phyloP scores from a whole-genome alignment of 2,113 vertebrate species.

The Rhinichthys klamathensis region DNA sequence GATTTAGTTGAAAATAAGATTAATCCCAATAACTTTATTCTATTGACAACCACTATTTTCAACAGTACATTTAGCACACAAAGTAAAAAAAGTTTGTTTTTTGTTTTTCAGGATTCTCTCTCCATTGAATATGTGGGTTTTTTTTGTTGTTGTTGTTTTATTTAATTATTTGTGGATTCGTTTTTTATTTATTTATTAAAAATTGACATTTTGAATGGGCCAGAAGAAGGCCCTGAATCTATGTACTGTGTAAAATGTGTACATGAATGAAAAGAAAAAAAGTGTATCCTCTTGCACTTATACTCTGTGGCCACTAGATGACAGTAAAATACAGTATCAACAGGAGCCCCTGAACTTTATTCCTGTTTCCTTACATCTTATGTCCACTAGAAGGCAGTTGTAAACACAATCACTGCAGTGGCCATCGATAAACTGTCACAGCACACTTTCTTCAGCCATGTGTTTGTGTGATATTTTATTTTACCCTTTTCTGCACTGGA shows the following conservation, averaged over 20 bases:
- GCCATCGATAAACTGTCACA: not conserved
- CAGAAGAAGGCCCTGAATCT: too few species aligned
- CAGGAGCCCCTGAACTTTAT: not conserved
- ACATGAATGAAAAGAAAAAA: not conserved
- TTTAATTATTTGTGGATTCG: not conserved
- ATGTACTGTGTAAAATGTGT: not conserved
- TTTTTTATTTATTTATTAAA: too few species aligned
- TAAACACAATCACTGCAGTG: not conserved
- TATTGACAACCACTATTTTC: not conserved
- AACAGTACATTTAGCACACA: not conserved
- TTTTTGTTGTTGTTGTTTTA: not conserved
- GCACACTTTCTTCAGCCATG: not conserved
- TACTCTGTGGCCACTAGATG: not conserved
- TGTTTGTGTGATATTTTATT: constrained; percentile 61
- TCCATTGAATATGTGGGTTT: too few species aligned
- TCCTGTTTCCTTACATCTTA: not conserved
- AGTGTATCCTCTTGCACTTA: not conserved
- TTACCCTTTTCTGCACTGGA: constrained; percentile 86
- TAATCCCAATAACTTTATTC: not conserved
- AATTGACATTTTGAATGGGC: too few species aligned
- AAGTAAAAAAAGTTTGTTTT: not conserved
- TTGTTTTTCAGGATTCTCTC: too few species aligned
- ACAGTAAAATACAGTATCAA: not conserved
- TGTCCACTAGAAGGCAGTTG: constrained; percentile 31
- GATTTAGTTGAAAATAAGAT: not conserved